Percentiles rank a stretch among this genome's conserved stretches.
phyloP scores from a whole-genome alignment of 2,113 vertebrate genomes.

The Leucopsar rothschildi region DNA sequence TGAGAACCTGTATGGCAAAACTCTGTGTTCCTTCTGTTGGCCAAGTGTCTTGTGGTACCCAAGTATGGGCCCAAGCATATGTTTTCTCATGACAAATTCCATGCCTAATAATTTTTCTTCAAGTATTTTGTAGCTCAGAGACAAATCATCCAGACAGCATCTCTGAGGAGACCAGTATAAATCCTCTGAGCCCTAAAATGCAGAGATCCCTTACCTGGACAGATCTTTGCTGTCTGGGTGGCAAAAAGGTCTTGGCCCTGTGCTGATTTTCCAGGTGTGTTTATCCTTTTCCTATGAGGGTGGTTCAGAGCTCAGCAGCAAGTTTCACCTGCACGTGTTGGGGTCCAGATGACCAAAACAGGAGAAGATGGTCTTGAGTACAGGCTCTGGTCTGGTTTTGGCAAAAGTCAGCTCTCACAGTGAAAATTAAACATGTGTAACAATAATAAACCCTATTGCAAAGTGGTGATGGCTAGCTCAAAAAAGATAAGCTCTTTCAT shows the following conservation, averaged over 20 bases:
- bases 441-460: neutral
- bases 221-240: neutral
- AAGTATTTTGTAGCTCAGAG: neutral
- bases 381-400: neutral
- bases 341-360: neutral
- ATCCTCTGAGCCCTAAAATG: neutral
- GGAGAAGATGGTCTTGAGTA: neutral
- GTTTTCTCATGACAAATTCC: neutral
- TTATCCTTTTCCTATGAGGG: neutral
- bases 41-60: neutral
- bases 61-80: neutral
- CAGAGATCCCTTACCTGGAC: neutral
- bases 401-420: neutral
- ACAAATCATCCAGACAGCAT: neutral
- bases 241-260: neutral
- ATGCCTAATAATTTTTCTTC: neutral
- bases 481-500: neutral
- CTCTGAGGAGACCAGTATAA: neutral
- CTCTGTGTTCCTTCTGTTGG: neutral
- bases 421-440: neutral
- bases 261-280: neutral
- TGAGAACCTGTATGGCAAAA: neutral
- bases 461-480: rapidly evolving
- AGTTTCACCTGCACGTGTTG: neutral
- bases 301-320: neutral